phyloP scores from a whole-genome alignment of 2,888 invertebrate genomes.

The Hirtodrosophila histrioides region DNA sequence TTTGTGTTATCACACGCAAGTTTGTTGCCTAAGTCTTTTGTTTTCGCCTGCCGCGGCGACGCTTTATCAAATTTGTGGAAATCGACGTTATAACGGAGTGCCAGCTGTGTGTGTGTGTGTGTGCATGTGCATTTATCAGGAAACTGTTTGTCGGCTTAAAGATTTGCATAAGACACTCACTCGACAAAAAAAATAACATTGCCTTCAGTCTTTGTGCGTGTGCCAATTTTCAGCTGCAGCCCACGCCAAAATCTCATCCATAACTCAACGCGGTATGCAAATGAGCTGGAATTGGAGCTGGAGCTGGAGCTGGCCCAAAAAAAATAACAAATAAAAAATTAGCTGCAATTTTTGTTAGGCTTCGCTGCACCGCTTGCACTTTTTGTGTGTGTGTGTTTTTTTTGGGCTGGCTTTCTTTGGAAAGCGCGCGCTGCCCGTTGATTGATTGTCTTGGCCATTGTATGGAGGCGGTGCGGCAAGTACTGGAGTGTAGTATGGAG shows the following conservation, averaged over 20 bases:
- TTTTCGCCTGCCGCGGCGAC: conserved; percentile 32
- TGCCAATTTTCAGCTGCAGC: conserved; percentile 63
- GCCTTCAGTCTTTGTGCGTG: conserved; percentile 66
- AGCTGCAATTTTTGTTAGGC: conserved; percentile 69
- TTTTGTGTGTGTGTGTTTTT: conserved; percentile 6
- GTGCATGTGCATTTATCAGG: conserved; percentile 61
- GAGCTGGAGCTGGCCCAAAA: conserved; percentile 13
- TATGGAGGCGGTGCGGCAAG: conserved; percentile 33
- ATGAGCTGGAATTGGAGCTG: conserved; percentile 59
- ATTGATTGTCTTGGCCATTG: conserved; percentile 62
- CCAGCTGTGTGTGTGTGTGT: conserved; percentile 7
- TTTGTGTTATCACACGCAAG: conserved; percentile 50
- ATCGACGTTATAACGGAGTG: conserved; percentile 64
- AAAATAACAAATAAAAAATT: conserved; percentile 40
- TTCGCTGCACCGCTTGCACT: conserved; percentile 48
- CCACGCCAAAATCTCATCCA: conserved; percentile 56
- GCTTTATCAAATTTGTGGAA: conserved; percentile 72
- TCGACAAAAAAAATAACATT: conserved; percentile 21
- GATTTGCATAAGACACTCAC: conserved; percentile 68
- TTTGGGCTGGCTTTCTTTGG: conserved; percentile 64
- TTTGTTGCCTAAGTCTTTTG: conserved; percentile 75
- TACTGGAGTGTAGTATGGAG: not conserved
- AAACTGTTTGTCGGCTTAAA: conserved; percentile 67
- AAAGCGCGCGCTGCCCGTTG: conserved; percentile 60
- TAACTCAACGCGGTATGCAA: conserved; percentile 55